Conservation (phyloP, 2,888 invertebrate species). For the Dolichopus griseipennis region DNA sequence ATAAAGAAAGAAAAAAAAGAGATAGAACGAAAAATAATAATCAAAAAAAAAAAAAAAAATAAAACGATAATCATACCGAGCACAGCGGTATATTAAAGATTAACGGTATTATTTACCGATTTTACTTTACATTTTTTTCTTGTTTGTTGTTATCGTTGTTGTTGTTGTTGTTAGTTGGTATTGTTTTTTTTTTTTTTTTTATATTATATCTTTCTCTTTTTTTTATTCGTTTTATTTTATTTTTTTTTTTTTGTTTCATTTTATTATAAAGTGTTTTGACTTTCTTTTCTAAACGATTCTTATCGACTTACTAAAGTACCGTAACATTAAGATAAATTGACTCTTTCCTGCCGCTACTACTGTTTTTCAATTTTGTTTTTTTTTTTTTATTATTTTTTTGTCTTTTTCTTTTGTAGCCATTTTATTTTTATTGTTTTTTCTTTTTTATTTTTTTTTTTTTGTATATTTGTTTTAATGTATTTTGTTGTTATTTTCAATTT, state of each 20-base stretch:
- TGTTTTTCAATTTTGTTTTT: not conserved
- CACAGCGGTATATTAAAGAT: conserved; percentile 6
- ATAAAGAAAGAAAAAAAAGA: not conserved
- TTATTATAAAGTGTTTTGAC: not conserved
- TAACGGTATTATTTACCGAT: conserved; percentile 6
- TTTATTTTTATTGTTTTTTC: not conserved
- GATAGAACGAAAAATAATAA: not conserved
- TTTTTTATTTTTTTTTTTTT: not conserved
- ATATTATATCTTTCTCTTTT: not conserved
- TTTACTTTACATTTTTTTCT: not conserved
- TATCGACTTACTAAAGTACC: conserved; percentile 17
- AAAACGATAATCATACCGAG: not conserved
- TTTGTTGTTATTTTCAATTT: no score
- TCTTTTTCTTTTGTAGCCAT: not conserved
- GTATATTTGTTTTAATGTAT: not conserved
- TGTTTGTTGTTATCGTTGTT: not conserved
- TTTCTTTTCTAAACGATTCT: conserved; percentile 10
- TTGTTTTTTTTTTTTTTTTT: not conserved
- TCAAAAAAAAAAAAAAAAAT: not conserved
- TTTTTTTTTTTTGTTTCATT: not conserved
- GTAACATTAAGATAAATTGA: conserved; percentile 19
- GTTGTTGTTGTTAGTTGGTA: not conserved
- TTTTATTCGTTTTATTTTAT: not conserved
- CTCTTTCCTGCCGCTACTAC: conserved; percentile 15
- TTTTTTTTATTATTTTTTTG: no score